Evolutionary conservation across 2,888 invertebrate species (phyloP), one percentile per base, ranked within the genome.

Genomic region (Calliphora vomitoria): DNA sequence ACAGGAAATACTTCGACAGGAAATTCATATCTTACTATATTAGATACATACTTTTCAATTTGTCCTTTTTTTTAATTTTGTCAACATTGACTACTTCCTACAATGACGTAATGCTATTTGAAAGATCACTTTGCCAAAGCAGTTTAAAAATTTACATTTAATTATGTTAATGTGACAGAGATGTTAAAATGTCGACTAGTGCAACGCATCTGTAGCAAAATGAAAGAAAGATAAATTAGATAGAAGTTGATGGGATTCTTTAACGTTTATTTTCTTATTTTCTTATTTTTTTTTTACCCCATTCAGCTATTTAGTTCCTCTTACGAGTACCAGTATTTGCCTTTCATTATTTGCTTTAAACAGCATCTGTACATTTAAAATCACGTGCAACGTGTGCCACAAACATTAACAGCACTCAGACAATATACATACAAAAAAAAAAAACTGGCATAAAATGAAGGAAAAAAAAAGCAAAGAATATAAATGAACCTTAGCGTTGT

Each of bases 301-400:
- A 35, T 35, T 35, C 35, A 3, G 35, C 35, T 35, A 35, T 66
- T 58, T 47, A 41, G 66, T 38, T 53, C 8, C 47, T 31, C 55
- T 66, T 60, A 15, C 58, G 38, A 47, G 53, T 62, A 55, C 41
- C 11, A 60, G 20, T 72, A 58, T 79, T 80, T 64, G 41, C 35
- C 75, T 71, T 71, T 62, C 62, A 55, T 78, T 64, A 71, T 58
- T 35, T 13, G 38, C 13, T 58, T 4, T 62, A 55, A 58, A 18
- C 64, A 71, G 75, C 82, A 86, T 82, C 62, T 79, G 79, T 50
- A 76, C 75, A 81, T 72, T 72, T 20, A 76, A 80, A 88, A 86
- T 88, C 88, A 88, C 81, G 88, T 88, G 86, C 88, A 86, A 88
- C 86, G 86, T 88, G 86, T 88, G 88, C 86, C 88, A 85, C 84